Base-by-base conservation (phyloP, 2,797 vertebrate species). In the Acanthurus leucopareius region DNA sequence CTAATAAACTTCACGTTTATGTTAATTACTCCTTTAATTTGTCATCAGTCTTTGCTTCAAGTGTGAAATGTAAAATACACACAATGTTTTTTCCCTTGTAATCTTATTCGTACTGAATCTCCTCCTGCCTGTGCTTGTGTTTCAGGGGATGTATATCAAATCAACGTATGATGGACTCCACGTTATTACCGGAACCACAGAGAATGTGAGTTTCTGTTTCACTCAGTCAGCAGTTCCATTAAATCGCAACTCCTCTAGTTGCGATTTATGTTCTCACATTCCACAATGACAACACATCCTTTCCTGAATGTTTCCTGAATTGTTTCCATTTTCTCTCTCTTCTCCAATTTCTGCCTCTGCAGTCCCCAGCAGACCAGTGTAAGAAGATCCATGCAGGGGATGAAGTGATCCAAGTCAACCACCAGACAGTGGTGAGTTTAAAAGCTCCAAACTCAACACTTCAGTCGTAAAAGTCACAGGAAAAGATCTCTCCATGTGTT, bases 321-420 rank as follows among this genome's bases (percentile, higher is more conserved):
- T 58, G 20, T 63, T 57, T 32, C 17, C 28, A 20, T 51, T 32
- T 4, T 72, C 63, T n/a, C 22, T 57, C 44, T 73, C 45, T 71
- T 67, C 40, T 78, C 57, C 40, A 47, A 59, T 74, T 32, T 56
- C 61, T 72, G 44, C 64, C 38, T 69, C 67, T 82, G 59, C 86
- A 96, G 95, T 96, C 95, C 87, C 95, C 95, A 40, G 95, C 95
- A 45, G 95, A 96, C 88, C 95, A 88, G 75, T 96, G 95, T 87
- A 96, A 96, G 93, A 96, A 96, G 92, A 96, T 96, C 87, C 95
- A 96, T 7, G 95, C 95, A 8, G 95, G 95, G 40, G 95, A 96
- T 6, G 95, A 96, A 83, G 95, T 96, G 75, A 96, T 96, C 79
- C 95, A 96, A 91, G 95, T 96, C 91, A 96, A 96, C 88, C 94